Base-by-base conservation (phyloP, 1,140 invertebrate genomes). In the Eumaeus atala region DNA sequence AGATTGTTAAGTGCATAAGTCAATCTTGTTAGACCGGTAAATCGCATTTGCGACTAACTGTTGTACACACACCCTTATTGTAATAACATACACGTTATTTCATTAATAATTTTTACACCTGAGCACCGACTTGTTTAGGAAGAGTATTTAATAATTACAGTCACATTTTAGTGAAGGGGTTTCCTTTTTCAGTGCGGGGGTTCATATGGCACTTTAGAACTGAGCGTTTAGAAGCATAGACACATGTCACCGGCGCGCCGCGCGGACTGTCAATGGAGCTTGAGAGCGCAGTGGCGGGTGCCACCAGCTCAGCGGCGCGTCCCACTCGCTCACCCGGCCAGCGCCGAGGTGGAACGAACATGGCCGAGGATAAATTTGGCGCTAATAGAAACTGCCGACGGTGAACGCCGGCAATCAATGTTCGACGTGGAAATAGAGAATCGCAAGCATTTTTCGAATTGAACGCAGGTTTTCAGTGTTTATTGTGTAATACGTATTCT, bases 371-470 rank as follows among this genome's bases (percentile, higher is more conserved):
- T 84, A 84, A 83, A 81, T 84, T 84, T 86, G 80, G 78, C 80
- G 74, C 83, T 82, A 82, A 84, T 80, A 62, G 74, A 77, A 78
- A 74, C 74, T 74, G 74, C 72, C 74, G 64, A 69, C 69, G 74
- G 74, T 78, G 77, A 69, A 77, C 73, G 76, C 75, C 74, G 77
- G 74, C 81, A 84, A 87, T 87, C 84, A 84, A 84, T 87, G 81
- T 79, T 84, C 74, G 72, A 75, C 72, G 73, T 73, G 74, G 72
- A 81, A 80, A 82, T 79, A 68, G 70, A 75, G 74, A 68, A 59
- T 54, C 71, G 70, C 56, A 58, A 56, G 70, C 70, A 72, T 69
- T 71, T 66, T 54, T 62, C 61, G 47, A 64, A 48, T 42, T 48
- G 53, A 37, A 58, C 53, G 56, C 56, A 58, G 54, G 37, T 59